phyloP scores from a whole-genome alignment of 53 echinoderm and acorn worm species.

The Echinometra lucunter region DNA sequence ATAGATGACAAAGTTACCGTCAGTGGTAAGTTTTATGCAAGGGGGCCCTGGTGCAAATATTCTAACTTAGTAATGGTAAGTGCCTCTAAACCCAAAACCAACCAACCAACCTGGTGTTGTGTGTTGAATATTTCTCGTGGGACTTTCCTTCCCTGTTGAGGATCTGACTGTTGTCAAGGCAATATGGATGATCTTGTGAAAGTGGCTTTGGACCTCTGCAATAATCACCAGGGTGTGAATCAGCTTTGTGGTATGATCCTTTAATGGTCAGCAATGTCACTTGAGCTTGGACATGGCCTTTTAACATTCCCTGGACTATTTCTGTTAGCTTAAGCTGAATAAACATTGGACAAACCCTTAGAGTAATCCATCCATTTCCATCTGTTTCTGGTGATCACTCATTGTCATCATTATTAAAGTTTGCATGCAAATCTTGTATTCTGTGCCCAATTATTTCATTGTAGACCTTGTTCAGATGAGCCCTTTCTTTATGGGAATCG shows the following conservation, averaged over 20 bases:
- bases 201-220: background rate
- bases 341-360: background rate
- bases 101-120: no score
- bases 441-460: background rate
- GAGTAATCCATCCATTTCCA: slow-evolving; percentile 52
- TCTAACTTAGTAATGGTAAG: no score
- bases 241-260: slow-evolving; percentile 1
- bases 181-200: background rate
- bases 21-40: no score
- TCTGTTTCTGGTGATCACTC: no score
- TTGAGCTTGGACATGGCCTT: background rate
- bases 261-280: slow-evolving; percentile 15
- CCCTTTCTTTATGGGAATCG: background rate
- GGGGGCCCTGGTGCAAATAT: no score
- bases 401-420: no score
- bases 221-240: slow-evolving; percentile 1
- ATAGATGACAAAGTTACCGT: no score
- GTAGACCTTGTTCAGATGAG: background rate
- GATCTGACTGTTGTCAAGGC: background rate
- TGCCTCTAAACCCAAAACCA: no score
- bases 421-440: no score
- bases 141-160: no score
- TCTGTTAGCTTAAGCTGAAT: slow-evolving; percentile 37
- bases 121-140: no score
- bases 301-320: slow-evolving; percentile 10